These are phyloP conservation scores for Poeciliopsis gracilis DNA, from an alignment of 2,797 vertebrate species.

Conservation along the genomic window DNA sequence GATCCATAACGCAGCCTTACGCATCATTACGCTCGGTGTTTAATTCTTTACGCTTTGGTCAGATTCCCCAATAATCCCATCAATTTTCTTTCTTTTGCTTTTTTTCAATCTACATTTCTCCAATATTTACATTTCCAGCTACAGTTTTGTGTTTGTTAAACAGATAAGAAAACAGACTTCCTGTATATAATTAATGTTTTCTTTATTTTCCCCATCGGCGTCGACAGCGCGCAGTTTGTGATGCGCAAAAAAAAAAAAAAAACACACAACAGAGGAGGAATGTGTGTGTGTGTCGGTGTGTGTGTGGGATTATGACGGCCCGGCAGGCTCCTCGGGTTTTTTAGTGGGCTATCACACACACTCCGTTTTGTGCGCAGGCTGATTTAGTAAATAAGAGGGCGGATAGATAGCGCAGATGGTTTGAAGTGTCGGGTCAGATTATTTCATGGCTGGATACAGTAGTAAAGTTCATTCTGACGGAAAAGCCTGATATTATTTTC, in stretches of 20 bases:
- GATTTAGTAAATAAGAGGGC: conserved; percentile 96
- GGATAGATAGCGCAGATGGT: conserved; percentile 99
- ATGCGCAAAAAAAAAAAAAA: conserved; percentile 11
- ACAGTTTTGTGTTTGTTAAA: neutral
- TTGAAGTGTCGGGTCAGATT: conserved; percentile 99
- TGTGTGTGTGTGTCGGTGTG: conserved; percentile 48
- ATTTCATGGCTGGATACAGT: conserved; percentile 94
- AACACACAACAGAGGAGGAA: conserved; percentile 33
- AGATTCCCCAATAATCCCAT: neutral
- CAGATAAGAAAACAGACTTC: conserved; percentile 11
- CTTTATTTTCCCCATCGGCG: neutral
- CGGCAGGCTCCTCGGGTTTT: conserved; percentile 83
- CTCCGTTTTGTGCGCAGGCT: conserved; percentile 88
- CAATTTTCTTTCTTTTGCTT: neutral
- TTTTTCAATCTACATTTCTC: conserved; percentile 10
- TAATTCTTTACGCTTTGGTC: neutral
- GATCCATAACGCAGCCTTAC: neutral
- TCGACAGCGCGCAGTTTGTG: conserved; percentile 12
- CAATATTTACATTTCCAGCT: neutral
- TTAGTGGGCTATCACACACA: conserved; percentile 90
- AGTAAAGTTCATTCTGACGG: conserved; percentile 95
- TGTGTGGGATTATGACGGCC: conserved; percentile 65
- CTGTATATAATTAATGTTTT: neutral
- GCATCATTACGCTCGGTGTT: neutral
- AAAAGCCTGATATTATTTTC: conserved; percentile 98